Base-by-base conservation (phyloP, 2,113 vertebrate species). In the Psittacus erithacus region DNA sequence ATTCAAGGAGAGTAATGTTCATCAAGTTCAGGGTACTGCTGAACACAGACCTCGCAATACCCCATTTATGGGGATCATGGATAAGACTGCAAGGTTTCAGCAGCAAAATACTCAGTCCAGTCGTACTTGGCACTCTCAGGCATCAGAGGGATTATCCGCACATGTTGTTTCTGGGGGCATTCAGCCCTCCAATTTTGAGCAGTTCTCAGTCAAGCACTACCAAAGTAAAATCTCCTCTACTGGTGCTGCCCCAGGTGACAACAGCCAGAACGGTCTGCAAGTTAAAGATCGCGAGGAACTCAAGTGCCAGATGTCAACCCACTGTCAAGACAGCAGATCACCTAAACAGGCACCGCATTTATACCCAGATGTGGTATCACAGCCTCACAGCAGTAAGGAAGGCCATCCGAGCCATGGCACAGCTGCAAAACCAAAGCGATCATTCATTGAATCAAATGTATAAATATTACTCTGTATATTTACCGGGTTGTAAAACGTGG, bases 361-460 rank as follows among this genome's bases (percentile, higher is more conserved):
- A 2, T 98, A 98, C 81, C 97, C 98, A 5, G 99, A 99, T 65
- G 95, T 95, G 35, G 96, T 97, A 63, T 50, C 98, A 73, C 98
- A 97, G 68, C 83, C 98, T 35, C 98, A 96, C 38, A 68, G 97
- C n/a, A 62, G 50, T 71, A 98, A 97, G 90, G 99, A 99, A 41
- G 92, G 98, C 91, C 98, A 98, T 43, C 96, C 98, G 84, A 96
- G 98, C 81, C 99, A 98, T 4, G 92, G 98, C 94, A 90, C 98
- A 15, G 94, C 98, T 7, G 97, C 98, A 68, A 99, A 99, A 98
- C 99, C 99, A 99, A 99, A 99, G 99, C 99, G 98, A 81, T 99
- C 99, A 0, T 99, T 99, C 97, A 98, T 99, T 88, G 99, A 99
- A 96, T 99, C 99, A 1, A 99, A 99, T 25, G 99, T 99, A 47